Conservation (phyloP, 2,888 invertebrate genomes). For the Keiferia lycopersicella region DNA sequence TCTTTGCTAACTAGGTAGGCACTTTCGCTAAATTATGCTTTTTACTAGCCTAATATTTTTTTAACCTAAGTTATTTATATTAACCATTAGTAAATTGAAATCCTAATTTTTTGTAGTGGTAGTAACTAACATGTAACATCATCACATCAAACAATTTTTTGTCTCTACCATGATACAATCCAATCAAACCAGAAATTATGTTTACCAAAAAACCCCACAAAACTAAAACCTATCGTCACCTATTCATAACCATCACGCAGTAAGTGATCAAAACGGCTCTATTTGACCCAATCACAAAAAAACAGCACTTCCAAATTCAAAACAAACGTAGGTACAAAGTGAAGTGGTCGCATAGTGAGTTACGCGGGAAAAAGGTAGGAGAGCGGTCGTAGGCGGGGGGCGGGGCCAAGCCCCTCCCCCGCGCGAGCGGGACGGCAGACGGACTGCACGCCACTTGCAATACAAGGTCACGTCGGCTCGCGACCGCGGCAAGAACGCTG, state of each 20-base stretch:
- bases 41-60: too few relatives aligned
- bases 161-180: neutral
- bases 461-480: constrained; percentile 18
- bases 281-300: constrained; percentile 2
- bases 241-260: neutral
- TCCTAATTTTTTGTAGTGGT: too few relatives aligned
- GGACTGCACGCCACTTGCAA: constrained; percentile 51
- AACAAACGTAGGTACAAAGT: constrained; percentile 42
- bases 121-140: neutral
- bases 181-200: neutral
- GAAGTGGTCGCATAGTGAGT: constrained; percentile 55
- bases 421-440: constrained; percentile 61
- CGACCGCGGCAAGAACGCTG: constrained; percentile 22
- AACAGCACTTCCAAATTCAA: constrained; percentile 27
- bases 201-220: neutral
- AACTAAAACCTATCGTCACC: neutral
- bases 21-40: too few relatives aligned
- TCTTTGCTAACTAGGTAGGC: too few relatives aligned
- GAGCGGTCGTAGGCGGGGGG: constrained; percentile 64
- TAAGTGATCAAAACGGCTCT: constrained; percentile 4
- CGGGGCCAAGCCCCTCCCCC: constrained; percentile 52
- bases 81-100: too few relatives aligned
- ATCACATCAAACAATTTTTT: neutral
- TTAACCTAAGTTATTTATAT: too few relatives aligned
- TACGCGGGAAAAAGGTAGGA: constrained; percentile 67